These are phyloP conservation scores for Plectus sambesii DNA, from an alignment of 1,140 invertebrate species.

Conservation along the genomic window DNA sequence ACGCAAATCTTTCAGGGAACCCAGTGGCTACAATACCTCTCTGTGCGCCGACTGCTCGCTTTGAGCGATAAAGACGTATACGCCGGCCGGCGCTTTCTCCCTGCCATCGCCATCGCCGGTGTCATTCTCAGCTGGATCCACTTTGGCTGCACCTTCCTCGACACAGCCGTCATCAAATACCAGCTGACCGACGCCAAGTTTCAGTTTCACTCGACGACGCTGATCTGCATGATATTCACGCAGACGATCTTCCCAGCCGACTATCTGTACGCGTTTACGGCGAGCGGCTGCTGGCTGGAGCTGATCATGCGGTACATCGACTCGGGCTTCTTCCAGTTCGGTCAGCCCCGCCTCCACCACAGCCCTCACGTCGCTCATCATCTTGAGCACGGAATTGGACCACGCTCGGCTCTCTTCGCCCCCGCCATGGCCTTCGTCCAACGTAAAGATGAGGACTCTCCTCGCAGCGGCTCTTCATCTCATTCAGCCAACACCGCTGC, in stretches of 20 bases:
- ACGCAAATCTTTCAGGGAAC: constrained; percentile 31
- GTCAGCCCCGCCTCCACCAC: too few species aligned
- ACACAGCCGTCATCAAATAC: constrained; percentile 41
- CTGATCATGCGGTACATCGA: constrained; percentile 36
- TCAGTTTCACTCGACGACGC: constrained; percentile 31
- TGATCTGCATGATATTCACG: constrained; percentile 43
- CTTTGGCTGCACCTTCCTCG: constrained; percentile 41
- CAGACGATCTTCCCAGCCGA: constrained; percentile 45
- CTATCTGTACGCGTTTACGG: constrained; percentile 40
- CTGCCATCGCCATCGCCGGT: constrained; percentile 27
- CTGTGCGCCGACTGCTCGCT: constrained; percentile 37
- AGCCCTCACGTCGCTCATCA: too few species aligned
- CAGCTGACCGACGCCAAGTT: constrained; percentile 37
- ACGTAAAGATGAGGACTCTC: too few species aligned
- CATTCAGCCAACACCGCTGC: too few species aligned
- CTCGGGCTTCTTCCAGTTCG: constrained; percentile 42
- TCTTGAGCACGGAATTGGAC: too few species aligned
- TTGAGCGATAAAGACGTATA: constrained; percentile 34
- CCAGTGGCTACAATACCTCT: constrained; percentile 42
- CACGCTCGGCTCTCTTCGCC: too few species aligned
- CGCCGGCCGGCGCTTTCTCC: constrained; percentile 29
- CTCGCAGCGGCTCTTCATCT: too few species aligned
- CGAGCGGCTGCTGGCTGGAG: constrained; percentile 42
- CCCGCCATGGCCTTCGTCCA: too few species aligned
- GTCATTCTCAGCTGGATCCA: constrained; percentile 37